Conservation (phyloP, 2,888 invertebrate species). For the Drymonia ruficornis region DNA sequence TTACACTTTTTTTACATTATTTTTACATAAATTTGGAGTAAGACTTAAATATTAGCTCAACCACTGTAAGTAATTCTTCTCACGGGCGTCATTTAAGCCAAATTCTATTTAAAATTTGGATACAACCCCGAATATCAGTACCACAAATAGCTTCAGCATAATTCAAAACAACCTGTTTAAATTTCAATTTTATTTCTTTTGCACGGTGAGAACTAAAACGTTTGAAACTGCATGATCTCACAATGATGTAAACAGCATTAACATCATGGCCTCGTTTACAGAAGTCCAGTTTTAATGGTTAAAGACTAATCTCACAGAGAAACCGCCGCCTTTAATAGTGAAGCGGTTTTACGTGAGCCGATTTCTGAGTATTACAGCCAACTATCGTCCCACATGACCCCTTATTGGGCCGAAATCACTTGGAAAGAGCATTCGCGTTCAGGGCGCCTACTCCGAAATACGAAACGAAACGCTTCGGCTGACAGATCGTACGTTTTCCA, state of each 20-base stretch:
- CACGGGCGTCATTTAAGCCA: too few relatives aligned
- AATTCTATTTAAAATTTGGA: too few relatives aligned
- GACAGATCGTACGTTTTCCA: too few relatives aligned
- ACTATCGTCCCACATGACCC: slow-evolving; percentile 43
- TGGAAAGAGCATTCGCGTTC: slow-evolving; percentile 59
- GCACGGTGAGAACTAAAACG: neutral
- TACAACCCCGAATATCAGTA: too few relatives aligned
- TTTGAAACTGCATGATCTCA: slow-evolving; percentile 15
- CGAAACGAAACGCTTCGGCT: too few relatives aligned
- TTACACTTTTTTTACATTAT: too few relatives aligned
- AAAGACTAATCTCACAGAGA: slow-evolving; percentile 33
- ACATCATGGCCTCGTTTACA: slow-evolving; percentile 38
- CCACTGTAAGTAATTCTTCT: too few relatives aligned
- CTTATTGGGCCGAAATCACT: slow-evolving; percentile 62
- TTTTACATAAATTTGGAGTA: too few relatives aligned
- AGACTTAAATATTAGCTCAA: too few relatives aligned
- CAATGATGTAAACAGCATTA: slow-evolving; percentile 25
- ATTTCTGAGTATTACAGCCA: slow-evolving; percentile 37
- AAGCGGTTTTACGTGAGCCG: slow-evolving; percentile 32
- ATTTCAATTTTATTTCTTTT: neutral
- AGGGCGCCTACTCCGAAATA: too few relatives aligned
- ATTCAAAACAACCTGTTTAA: too few relatives aligned
- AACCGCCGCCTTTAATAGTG: slow-evolving; percentile 29
- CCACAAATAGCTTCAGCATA: too few relatives aligned
- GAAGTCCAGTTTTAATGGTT: slow-evolving; percentile 43